Base-by-base conservation (phyloP, 2,888 invertebrate genomes). In the Syritta pipiens region DNA sequence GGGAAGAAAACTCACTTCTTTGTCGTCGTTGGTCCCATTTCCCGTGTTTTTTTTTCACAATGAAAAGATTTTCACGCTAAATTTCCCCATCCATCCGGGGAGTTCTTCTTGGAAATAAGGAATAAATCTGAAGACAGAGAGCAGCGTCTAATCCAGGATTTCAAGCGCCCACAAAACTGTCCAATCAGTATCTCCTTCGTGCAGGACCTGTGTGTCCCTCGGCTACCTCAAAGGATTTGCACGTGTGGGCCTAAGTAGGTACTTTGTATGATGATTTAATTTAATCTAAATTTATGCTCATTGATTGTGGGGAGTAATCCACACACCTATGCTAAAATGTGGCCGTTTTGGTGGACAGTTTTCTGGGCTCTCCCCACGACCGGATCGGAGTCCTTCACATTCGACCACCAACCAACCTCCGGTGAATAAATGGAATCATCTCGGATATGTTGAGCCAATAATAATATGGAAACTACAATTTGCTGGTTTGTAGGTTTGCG, bases 261-360 rank as follows among this genome's bases (percentile, higher is more conserved):
- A 55, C 67, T 79, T 74, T 68, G 62, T 74, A 79, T 68, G 79
- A 68, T 79, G 79, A 79, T 79, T 68, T 74, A 72, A 68, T 74
- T 62, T 79, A 68, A 79, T 74, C 74, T 49, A 67, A 68, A 74
- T 79, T 67, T 79, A 79, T 74, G 62, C 74, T 68, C 60, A 77
- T 71, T 72, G 76, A 77, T 60, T 77, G 68, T 32, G 76, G n/a
- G n/a, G 48, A 71, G 63, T 62, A 60, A 55, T 49, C 42, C 32
- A 26, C 19, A 22, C 35, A 40, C 28, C 24, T 67, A 67, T 65
- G 46, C 72, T 51, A 71, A 77, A 77, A 37, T 48, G 65, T 79
- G 60, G 62, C 51, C 40, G 17, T 48, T 65, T 28, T 37, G 40
- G n/a, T 62, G 46, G 68, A 24, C 51, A 32, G 37, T 40, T 69